Conservation (phyloP, 2,888 invertebrate genomes). For the Achlya flavicornis region DNA sequence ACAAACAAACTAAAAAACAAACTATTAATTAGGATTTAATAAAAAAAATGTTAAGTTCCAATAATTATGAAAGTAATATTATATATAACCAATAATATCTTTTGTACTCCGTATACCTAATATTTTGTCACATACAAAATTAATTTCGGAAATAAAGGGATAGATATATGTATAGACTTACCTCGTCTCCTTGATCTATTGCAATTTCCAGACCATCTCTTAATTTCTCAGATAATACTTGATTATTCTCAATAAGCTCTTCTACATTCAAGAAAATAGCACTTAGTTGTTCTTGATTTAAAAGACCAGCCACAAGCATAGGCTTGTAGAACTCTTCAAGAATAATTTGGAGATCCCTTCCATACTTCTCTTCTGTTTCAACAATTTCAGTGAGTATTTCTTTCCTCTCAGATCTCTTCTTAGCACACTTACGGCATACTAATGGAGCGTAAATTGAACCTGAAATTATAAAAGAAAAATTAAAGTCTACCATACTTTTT, state of each 20-base stretch:
- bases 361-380: constrained; percentile 98
- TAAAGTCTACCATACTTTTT: not conserved
- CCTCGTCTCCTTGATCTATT: constrained; percentile 90
- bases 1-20: no score
- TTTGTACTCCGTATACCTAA: no score
- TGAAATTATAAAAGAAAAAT: constrained; percentile 45
- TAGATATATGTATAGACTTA: constrained; percentile 35
- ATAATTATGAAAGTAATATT: no score
- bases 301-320: constrained; percentile 95
- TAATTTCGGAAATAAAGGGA: no score
- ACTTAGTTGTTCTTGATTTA: constrained; percentile 95
- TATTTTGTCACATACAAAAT: no score
- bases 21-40: no score
- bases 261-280: constrained; percentile 97
- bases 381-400: constrained; percentile 98
- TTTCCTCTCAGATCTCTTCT: constrained; percentile 94
- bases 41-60: no score
- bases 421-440: constrained; percentile 94
- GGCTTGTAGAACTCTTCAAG: constrained; percentile 96
- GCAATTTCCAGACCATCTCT: constrained; percentile 94
- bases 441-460: constrained; percentile 90
- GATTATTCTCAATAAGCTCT: constrained; percentile 94
- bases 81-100: no score
- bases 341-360: constrained; percentile 95
- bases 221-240: constrained; percentile 92